Conservation (phyloP, 2,888 invertebrate species). For the Sminthurinus aureus region DNA sequence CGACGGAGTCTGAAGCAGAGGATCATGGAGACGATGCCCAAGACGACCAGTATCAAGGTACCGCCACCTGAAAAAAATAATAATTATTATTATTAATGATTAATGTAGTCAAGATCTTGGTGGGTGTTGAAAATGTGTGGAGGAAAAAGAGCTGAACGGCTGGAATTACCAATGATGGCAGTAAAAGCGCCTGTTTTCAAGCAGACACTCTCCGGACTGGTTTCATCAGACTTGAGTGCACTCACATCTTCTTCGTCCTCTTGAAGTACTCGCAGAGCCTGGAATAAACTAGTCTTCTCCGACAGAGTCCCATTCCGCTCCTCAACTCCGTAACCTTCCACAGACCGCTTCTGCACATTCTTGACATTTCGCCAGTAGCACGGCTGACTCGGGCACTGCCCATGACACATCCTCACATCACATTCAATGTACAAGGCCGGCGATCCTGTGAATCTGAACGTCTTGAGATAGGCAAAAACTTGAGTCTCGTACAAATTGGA, state of each 20-base stretch:
- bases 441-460: slow-evolving; percentile 90
- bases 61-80: slow-evolving; percentile 65
- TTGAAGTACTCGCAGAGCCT: slow-evolving; percentile 84
- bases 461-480: slow-evolving; percentile 94
- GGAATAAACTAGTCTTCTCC: slow-evolving; percentile 89
- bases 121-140: not conserved
- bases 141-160: slow-evolving; percentile 22
- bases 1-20: slow-evolving; percentile 79
- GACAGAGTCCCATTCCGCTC: slow-evolving; percentile 67
- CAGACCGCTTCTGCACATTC: slow-evolving; percentile 75
- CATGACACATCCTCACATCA: slow-evolving; percentile 95
- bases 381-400: slow-evolving; percentile 77
- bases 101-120: not conserved
- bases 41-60: slow-evolving; percentile 74
- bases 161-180: slow-evolving; percentile 71
- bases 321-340: slow-evolving; percentile 50
- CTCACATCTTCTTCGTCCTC: slow-evolving; percentile 76
- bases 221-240: slow-evolving; percentile 50
- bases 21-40: slow-evolving; percentile 76
- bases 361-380: slow-evolving; percentile 93
- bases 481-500: slow-evolving; percentile 90
- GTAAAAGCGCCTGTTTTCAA: slow-evolving; percentile 71
- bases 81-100: not conserved
- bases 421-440: slow-evolving; percentile 94
- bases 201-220: slow-evolving; percentile 70